A percentile compares a stretch with the other conserved stretches of the same genome.
Evolutionary conservation across 1,140 invertebrate genomes (phyloP).

Genomic region (Eciton burchellii): DNA sequence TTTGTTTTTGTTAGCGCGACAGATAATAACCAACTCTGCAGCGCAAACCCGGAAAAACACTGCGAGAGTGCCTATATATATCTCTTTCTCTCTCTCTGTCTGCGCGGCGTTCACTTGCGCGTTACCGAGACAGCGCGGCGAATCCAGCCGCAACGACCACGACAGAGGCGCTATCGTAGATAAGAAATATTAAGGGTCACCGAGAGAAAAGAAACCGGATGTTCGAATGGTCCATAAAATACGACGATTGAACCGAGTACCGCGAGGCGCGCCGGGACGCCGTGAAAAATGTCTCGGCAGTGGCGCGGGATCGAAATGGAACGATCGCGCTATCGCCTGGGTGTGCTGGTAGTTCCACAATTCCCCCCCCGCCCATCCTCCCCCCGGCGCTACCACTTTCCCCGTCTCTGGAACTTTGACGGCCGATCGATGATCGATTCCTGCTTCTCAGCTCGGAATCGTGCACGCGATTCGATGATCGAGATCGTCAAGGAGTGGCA

Average conservation of each 20-base stretch:
- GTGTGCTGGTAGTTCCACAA: constrained; percentile 43
- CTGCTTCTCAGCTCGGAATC: not conserved
- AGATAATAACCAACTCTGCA: constrained; percentile 46
- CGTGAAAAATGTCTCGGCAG: constrained; percentile 45
- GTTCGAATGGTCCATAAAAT: constrained; percentile 51
- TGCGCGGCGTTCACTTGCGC: constrained; percentile 45
- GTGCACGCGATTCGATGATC: not conserved
- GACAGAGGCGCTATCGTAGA: constrained; percentile 19
- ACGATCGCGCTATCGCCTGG: constrained; percentile 56
- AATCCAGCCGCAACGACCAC: constrained; percentile 13
- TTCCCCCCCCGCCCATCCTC: not conserved
- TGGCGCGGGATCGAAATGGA: constrained; percentile 56
- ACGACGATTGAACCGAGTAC: constrained; percentile 50
- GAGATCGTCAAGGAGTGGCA: constrained; percentile 3
- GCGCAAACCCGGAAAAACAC: constrained; percentile 44
- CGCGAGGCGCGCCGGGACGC: constrained; percentile 30
- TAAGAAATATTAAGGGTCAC: constrained; percentile 52
- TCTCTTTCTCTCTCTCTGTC: too few species aligned
- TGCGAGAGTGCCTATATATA: constrained; percentile 20
- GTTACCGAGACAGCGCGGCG: constrained; percentile 27
- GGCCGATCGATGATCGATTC: not conserved
- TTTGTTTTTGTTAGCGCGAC: constrained; percentile 52
- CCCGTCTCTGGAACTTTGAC: not conserved
- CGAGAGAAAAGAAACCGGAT: constrained; percentile 27
- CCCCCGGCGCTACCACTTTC: not conserved